Conservation (phyloP, 1,140 invertebrate genomes). For the Nasonia giraulti region DNA sequence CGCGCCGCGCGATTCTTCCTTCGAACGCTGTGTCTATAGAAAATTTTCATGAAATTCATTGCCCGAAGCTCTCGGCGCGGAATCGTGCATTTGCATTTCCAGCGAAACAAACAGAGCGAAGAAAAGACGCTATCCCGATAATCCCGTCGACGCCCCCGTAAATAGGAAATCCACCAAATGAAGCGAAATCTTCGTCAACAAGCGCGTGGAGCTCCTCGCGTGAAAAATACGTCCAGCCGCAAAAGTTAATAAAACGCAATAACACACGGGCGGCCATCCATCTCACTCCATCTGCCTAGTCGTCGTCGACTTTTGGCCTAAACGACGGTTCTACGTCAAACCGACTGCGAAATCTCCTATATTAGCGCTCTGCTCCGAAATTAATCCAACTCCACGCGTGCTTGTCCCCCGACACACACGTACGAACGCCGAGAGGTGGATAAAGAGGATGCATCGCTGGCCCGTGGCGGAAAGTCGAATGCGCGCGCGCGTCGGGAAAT, state of each 20-base stretch:
- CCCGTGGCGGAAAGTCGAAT: slow-evolving; percentile 1
- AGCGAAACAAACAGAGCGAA: no score
- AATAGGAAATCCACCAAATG: neutral
- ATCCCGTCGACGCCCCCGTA: neutral
- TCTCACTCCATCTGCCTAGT: neutral
- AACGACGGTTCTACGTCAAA: neutral
- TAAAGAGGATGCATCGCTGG: neutral
- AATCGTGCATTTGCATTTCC: no score
- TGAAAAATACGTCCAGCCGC: neutral
- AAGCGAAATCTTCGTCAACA: neutral
- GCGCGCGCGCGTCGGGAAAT: slow-evolving; percentile 3
- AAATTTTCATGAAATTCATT: no score
- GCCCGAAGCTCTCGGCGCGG: no score
- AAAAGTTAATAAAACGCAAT: slow-evolving; percentile 5
- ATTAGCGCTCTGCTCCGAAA: slow-evolving; percentile 8
- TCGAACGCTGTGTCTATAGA: neutral
- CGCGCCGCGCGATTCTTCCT: neutral
- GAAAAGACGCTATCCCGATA: neutral
- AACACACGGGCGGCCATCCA: neutral
- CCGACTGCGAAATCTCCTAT: slow-evolving; percentile 21
- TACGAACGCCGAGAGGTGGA: neutral
- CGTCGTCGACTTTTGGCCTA: neutral
- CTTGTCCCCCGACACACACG: neutral
- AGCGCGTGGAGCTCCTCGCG: no score
- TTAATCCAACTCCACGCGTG: slow-evolving; percentile 23